Conservation (phyloP, 2,113 vertebrate genomes). For the Hydropotes inermis region DNA sequence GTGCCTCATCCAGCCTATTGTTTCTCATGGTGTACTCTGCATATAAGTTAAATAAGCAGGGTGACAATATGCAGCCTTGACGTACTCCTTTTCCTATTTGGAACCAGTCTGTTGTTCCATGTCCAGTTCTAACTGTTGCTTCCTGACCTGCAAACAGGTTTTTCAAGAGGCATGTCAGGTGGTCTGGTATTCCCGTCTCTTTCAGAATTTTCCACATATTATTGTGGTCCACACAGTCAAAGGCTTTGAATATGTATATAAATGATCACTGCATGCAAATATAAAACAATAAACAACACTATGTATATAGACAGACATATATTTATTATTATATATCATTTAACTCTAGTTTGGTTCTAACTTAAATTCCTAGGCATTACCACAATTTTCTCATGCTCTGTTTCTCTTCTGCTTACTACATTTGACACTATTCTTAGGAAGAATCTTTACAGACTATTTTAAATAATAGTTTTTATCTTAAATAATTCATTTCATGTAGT, state of each 20-base stretch:
- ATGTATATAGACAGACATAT: neutral
- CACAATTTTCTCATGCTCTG: neutral
- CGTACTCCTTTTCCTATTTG: neutral
- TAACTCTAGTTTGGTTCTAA: neutral
- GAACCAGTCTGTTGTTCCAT: neutral
- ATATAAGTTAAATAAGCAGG: neutral
- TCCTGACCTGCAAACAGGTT: neutral
- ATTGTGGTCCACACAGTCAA: neutral
- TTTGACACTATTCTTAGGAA: neutral
- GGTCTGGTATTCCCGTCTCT: neutral
- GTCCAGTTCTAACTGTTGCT: neutral
- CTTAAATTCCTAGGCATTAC: neutral
- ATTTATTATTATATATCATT: neutral
- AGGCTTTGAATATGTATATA: neutral
- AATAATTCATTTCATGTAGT: neutral
- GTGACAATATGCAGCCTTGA: neutral
- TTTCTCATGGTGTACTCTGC: neutral
- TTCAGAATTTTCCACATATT: neutral
- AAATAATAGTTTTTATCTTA: neutral
- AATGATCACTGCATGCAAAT: neutral
- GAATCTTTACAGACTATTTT: neutral
- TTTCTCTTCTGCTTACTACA: neutral
- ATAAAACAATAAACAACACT: neutral
- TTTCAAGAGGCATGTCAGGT: neutral
- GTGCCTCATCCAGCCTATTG: rapidly evolving